Base-by-base conservation (phyloP, 2,797 vertebrate genomes). In the Sorex maritimensis region DNA sequence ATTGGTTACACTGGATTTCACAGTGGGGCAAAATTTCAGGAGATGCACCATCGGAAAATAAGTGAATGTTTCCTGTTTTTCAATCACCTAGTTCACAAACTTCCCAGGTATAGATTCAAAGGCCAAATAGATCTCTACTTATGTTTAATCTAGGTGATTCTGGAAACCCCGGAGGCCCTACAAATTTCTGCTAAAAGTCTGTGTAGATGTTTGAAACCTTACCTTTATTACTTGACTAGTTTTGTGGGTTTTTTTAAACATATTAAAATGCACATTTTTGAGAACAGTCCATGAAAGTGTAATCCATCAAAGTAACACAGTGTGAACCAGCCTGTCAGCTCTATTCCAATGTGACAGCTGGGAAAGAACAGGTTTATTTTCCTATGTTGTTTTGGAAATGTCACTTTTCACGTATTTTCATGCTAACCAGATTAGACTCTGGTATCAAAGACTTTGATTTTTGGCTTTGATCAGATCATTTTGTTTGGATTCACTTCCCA, bases 191-290 rank as follows among this genome's bases (percentile, higher is more conserved):
- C 61, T 75, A 52, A n/a, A 93, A 92, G 63, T 30, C 38, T 38
- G 0, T 11, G 19, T 80, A 92, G 41, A 74, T 44, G 3, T 38
- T 72, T 92, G 52, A 96, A 88, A 89, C 73, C 71, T 58, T 82
- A 34, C 38, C 68, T 92, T 91, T 77, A 88, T 95, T 95, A 91
- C 72, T 85, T 69, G 44, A 71, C 28, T 67, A 38, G 24, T 41
- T 5, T 82, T 81, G 11, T 83, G 80, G 34, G 1, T 34, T 91
- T 91, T 72, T 72, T 72, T 73, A 46, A 80, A 61, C 21, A 61
- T 91, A 94, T 95, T 96, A 95, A 96, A 94, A 97, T 91, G 80
- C 34, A 69, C 15, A 1, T 91, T 89, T 6, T 46, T 30, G 23
- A 94, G 79, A 96, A 67, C 89, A 93, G 94, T 78, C 77, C 69